Base-by-base conservation (phyloP, 2,797 vertebrate species). In the Pogoniulus pusillus region DNA sequence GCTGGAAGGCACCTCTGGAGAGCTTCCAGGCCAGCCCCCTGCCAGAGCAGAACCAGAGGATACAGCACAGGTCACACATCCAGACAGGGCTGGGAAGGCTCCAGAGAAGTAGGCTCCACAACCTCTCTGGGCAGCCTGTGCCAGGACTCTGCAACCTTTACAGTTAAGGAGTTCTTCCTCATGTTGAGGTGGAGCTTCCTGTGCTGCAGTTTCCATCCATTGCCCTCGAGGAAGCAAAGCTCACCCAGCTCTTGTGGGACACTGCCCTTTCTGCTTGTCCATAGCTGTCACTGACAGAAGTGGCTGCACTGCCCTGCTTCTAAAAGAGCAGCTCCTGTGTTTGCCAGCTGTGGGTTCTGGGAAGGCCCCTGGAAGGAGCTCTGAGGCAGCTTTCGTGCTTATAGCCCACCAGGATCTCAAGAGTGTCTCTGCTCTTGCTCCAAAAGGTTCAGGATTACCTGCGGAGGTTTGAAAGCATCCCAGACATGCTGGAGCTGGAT, bases 401-500 rank as follows among this genome's bases (percentile, higher is more conserved):
- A 2, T 29, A 63, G 53, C 22, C 32, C 45, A 34, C 16, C 58
- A 13, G 32, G 35, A n/a, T 82, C 14, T 76, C 37, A 55, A 55
- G 77, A 41, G 27, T 7, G 2, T 65, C 9, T 20, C 8, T 45
- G 0, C 53, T 66, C 9, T 88, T 74, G 62, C 74, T 72, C 86
- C 17, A 11, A 81, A 96, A 99, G 99, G 99, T 99, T 85, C 99
- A 99, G 91, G 99, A 99, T 97, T 99, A 99, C 88, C 89, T 99
- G 97, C 98, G 96, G 65, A 98, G 99, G 85, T 99, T 99, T 84
- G 99, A 99, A 97, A 99, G 98, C 97, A 99, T 99, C 95, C 99
- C 99, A 6, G 99, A 99, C 95, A 99, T 99, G 98, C 98, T 99
- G 96, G 99, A 99, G 97, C 97, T 99, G 74, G 99, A 99, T 97